Evolutionary conservation across 2,888 invertebrate species (phyloP).

Genomic region (Pteria penguin): DNA sequence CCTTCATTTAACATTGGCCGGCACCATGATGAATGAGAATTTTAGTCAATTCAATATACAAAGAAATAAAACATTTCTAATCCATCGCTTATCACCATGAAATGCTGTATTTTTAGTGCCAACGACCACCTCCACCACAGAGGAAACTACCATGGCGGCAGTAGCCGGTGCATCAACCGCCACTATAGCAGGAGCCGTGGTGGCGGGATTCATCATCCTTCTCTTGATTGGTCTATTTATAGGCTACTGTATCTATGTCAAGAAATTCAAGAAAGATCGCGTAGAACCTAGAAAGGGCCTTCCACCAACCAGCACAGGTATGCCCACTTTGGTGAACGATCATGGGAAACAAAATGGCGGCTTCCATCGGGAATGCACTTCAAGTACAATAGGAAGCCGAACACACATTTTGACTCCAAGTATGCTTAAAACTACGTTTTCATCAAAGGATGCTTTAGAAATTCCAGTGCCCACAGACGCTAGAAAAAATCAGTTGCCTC

Average conservation of each 20-base stretch:
- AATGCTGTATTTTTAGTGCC: no score
- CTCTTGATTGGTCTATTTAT: conserved; percentile 42
- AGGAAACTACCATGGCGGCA: conserved; percentile 9
- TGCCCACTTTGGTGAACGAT: conserved; percentile 12
- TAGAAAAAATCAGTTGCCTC: conserved; percentile 16
- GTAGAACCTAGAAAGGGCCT: conserved; percentile 25
- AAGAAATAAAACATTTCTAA: no score
- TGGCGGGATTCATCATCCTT: conserved; percentile 36
- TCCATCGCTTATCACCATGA: no score
- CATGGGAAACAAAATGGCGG: conserved; percentile 7
- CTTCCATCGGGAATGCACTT: conserved; percentile 9
- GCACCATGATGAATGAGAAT: no score
- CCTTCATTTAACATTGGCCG: no score
- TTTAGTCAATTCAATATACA: no score
- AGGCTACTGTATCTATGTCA: conserved; percentile 43
- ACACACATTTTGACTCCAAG: conserved; percentile 19
- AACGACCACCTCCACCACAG: conserved; percentile 22
- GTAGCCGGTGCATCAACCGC: conserved; percentile 28
- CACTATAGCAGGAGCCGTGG: conserved; percentile 44
- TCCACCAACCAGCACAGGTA: conserved; percentile 32
- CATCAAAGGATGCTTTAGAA: conserved; percentile 13
- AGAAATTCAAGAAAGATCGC: conserved; percentile 51
- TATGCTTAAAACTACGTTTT: neutral
- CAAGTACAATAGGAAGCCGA: conserved; percentile 18
- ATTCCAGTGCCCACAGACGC: conserved; percentile 19